A percentile compares a stretch with the other conserved stretches of the same genome.
phyloP scores from a whole-genome alignment of 2,113 vertebrate genomes.

The Tringa solitaria region DNA sequence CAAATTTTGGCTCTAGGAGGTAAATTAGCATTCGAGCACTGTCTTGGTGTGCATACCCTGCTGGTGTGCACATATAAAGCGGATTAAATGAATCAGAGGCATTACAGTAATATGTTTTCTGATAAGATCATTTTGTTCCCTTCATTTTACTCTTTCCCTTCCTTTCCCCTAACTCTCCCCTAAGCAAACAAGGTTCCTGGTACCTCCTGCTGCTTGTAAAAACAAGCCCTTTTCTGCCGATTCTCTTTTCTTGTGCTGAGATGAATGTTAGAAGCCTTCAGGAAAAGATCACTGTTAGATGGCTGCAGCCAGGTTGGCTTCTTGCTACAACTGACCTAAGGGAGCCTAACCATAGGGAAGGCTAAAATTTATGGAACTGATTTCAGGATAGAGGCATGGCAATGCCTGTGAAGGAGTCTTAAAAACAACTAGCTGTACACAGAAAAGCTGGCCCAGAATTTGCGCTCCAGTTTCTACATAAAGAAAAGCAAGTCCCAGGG shows the following conservation, averaged over 20 bases:
- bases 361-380: not conserved
- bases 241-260: not conserved
- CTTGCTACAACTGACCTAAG: too few relatives aligned
- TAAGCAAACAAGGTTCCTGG: not conserved
- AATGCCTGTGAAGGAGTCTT: not conserved
- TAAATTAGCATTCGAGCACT: fast-evolving
- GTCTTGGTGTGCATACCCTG: too few relatives aligned
- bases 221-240: not conserved
- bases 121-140: not conserved
- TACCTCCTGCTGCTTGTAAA: not conserved
- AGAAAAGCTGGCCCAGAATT: not conserved
- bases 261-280: not conserved
- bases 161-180: not conserved
- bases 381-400: not conserved
- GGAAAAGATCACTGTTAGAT: not conserved
- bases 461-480: not conserved
- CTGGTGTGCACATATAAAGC: not conserved
- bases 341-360: not conserved
- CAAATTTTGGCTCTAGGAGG: not conserved
- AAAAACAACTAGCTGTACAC: not conserved
- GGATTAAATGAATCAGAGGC: not conserved
- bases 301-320: not conserved
- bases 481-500: not conserved
- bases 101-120: not conserved
- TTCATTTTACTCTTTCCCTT: not conserved